Conservation (phyloP, 2,113 vertebrate species). For the Lagopus leucura region DNA sequence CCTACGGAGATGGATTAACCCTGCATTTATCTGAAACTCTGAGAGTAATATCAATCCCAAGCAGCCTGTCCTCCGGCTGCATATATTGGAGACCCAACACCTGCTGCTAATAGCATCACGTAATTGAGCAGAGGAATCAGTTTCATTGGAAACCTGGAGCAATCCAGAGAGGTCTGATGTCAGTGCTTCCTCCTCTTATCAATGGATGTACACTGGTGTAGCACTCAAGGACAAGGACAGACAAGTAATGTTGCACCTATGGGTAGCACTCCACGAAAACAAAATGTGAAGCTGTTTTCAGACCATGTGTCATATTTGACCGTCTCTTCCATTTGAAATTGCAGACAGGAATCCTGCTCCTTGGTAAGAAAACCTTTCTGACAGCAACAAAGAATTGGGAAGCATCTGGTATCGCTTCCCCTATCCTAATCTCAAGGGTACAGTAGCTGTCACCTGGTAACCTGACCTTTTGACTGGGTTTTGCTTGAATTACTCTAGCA, state of each 20-base stretch:
- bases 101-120: not conserved
- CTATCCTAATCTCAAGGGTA: slow-evolving; percentile 19
- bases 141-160: not conserved
- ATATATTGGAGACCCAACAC: not conserved
- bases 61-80: not conserved
- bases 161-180: not conserved
- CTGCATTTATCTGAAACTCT: not conserved
- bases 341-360: not conserved
- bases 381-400: slow-evolving; percentile 6
- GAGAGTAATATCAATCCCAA: not conserved
- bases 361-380: not conserved
- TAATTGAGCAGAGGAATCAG: not conserved
- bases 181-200: not conserved
- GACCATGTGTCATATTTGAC: not conserved
- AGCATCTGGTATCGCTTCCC: slow-evolving; percentile 34
- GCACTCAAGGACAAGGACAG: not conserved
- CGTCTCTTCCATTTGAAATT: not conserved
- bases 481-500: slow-evolving; percentile 25
- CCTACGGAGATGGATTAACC: not conserved
- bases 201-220: rapidly evolving
- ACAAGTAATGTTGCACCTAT: not conserved
- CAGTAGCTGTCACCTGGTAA: slow-evolving; percentile 15
- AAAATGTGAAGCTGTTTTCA: not conserved
- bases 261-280: not conserved
- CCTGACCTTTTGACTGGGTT: slow-evolving; percentile 21